These are phyloP conservation scores for Botrylloides violaceus DNA, from an alignment of 23 tunicate species.

Conservation along the genomic window DNA sequence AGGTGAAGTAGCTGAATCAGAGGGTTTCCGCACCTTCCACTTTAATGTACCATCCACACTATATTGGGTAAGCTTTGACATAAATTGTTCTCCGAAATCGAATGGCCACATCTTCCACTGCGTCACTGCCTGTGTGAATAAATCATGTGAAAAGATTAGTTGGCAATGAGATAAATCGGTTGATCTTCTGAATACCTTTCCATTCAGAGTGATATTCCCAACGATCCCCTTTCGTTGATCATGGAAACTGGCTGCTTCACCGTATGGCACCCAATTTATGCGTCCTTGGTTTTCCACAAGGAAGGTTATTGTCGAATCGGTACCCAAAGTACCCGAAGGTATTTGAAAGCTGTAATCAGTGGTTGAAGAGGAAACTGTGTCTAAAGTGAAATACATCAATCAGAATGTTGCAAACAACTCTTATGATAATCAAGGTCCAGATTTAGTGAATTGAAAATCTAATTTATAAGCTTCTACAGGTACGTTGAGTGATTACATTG, in stretches of 20 bases:
- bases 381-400: no score
- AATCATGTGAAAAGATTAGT: no score
- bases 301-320: conserved; percentile 29
- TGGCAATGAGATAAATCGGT: no score
- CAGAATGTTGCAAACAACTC: background rate
- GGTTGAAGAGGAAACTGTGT: background rate
- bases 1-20: background rate
- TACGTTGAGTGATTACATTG: no score
- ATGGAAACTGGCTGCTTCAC: conserved; percentile 1
- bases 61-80: conserved; percentile 4
- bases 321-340: background rate
- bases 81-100: conserved; percentile 18
- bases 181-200: conserved; percentile 1
- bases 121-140: no score
- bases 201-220: conserved; percentile 20
- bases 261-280: conserved; percentile 28
- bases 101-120: conserved; percentile 42
- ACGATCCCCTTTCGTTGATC: conserved; percentile 37
- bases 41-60: background rate
- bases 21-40: conserved; percentile 7
- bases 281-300: conserved; percentile 43
- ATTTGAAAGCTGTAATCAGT: background rate
- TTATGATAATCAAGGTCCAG: conserved; percentile 5
- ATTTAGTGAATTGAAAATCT: no score
- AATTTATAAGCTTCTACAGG: no score